These are phyloP conservation scores for Lophura nycthemera DNA, from an alignment of 2,113 vertebrate species.

Conservation along the genomic window DNA sequence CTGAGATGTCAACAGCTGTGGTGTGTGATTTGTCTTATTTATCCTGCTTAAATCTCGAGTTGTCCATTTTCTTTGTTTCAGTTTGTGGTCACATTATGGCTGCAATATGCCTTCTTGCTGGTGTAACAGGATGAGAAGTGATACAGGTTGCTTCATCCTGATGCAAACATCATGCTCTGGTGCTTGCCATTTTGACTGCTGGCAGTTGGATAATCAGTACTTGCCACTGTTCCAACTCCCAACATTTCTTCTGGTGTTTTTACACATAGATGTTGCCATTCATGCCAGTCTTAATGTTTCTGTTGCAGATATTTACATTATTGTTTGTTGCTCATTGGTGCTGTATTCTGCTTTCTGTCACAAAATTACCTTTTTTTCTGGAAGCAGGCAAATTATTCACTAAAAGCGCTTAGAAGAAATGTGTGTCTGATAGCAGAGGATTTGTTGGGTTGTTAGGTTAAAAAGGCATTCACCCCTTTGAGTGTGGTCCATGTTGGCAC, in stretches of 20 bases:
- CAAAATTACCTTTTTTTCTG: not conserved
- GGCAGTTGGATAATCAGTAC: not conserved
- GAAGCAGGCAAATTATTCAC: not conserved
- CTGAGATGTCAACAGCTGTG: not conserved
- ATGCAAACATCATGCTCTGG: not conserved
- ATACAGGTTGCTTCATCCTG: not conserved
- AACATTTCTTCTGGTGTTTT: not conserved
- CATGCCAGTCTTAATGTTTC: not conserved
- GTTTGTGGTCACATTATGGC: not conserved
- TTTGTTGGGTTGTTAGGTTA: not conserved
- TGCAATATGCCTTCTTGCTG: not conserved
- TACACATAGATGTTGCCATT: not conserved
- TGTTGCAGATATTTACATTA: not conserved
- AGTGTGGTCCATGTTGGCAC: not conserved
- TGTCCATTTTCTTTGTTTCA: not conserved
- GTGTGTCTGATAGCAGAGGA: not conserved
- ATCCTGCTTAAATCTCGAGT: not conserved
- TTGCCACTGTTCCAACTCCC: not conserved
- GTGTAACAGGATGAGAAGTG: not conserved
- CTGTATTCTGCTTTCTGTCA: not conserved
- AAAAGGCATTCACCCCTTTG: not conserved
- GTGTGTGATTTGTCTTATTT: not conserved
- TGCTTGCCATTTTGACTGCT: not conserved
- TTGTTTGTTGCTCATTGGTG: not conserved
- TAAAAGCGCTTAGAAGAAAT: not conserved